Evolutionary conservation across 2,113 vertebrate species (phyloP).

Genomic region (Myocastor coypus): DNA sequence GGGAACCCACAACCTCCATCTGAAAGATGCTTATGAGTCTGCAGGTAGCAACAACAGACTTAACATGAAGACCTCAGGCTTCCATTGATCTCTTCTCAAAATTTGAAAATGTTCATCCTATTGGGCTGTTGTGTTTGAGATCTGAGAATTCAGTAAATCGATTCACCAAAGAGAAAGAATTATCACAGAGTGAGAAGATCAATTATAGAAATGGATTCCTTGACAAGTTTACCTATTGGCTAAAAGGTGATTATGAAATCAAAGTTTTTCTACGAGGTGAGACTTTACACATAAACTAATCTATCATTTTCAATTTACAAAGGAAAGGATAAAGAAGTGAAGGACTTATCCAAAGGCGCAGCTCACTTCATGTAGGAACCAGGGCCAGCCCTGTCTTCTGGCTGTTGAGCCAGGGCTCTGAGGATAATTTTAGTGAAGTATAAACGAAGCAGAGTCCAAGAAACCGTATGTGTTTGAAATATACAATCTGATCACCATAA

Average conservation of each 20-base stretch:
- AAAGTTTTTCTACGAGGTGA: constrained; percentile 16
- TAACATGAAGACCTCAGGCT: constrained; percentile 62
- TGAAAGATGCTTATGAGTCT: constrained; percentile 61
- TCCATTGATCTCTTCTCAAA: constrained; percentile 66
- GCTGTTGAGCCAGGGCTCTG: background rate
- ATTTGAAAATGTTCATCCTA: constrained; percentile 44
- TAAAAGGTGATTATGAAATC: constrained; percentile 26
- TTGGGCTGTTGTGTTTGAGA: constrained; percentile 55
- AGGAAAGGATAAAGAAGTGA: constrained; percentile 26
- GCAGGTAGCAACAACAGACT: constrained; percentile 58
- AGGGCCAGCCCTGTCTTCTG: background rate
- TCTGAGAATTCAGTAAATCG: constrained; percentile 64
- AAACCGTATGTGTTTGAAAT: background rate
- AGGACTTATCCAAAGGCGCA: background rate
- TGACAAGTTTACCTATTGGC: constrained; percentile 50
- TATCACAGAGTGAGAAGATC: constrained; percentile 45
- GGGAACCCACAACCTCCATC: constrained; percentile 21
- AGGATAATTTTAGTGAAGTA: background rate
- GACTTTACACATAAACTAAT: constrained; percentile 14
- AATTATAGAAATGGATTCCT: constrained; percentile 50
- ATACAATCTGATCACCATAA: background rate
- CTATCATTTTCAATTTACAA: constrained; percentile 40
- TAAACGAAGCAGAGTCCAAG: background rate
- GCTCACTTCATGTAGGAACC: background rate
- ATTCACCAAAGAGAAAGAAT: constrained; percentile 47